Evolutionary conservation across 2,888 invertebrate species (phyloP), one percentile per base, ranked within the genome.

Genomic region (Notodonta dromedarius): DNA sequence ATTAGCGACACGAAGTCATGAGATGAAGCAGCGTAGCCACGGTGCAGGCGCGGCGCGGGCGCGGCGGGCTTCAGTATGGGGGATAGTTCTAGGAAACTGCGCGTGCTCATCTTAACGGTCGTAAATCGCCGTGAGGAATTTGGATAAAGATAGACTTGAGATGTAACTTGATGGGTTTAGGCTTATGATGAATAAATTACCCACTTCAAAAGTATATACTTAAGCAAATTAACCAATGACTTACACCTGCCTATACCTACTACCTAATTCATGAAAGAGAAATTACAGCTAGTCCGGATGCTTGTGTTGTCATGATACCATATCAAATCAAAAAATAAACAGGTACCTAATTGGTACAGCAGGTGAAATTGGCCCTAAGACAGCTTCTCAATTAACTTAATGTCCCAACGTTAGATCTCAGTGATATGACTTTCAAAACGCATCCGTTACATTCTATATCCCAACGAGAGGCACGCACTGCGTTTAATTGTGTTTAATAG

Each of bases 61-160:
- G 63, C 63, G 58, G 62, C 55, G 63, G 66, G 57, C 57, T 46
- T 57, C 54, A 51, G 32, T 63, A 8, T 55, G 46, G 57, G 66
- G 60, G 55, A 40, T 52, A 62, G 61, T 84, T 85, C 83, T 73
- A 65, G 80, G 84, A 86, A 81, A 67, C 69, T 79, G 79, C 80
- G 83, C 80, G 77, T 74, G 80, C 80, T 80, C 84, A 79, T 76
- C 78, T 68, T 66, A 60, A 65, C 68, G 73, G 71, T 82, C 82
- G 78, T 87, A 84, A 85, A 87, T 80, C 78, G 76, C 74, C 65
- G 63, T 63, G 69, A 74, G 76, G 76, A 79, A 82, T 85, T 82
- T 81, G 82, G 80, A 79, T 82, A 83, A 77, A 78, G 73, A 77
- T 69, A 72, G 76, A 62, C 66, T 65, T 66, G 78, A 77, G 59